phyloP scores from a whole-genome alignment of 2,888 invertebrate species.

The Eulithis prunata region DNA sequence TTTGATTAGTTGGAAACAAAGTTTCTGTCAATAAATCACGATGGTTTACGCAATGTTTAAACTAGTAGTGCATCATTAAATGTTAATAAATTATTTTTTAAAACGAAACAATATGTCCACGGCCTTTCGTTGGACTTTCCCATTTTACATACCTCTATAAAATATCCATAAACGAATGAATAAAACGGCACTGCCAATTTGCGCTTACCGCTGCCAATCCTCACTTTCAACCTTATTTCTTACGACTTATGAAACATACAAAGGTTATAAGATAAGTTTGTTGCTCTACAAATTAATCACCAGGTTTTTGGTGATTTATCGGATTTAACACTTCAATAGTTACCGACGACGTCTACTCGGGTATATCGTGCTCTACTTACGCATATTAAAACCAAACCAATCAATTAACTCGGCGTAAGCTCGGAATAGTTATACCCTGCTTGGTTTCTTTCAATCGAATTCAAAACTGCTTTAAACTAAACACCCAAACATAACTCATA shows the following conservation, averaged over 20 bases:
- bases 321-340: conserved; percentile 62
- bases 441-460: no score
- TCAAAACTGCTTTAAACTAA: no score
- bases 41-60: conserved; percentile 39
- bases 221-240: conserved; percentile 45
- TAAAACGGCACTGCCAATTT: conserved; percentile 48
- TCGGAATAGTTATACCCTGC: no score
- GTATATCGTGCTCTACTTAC: conserved; percentile 41
- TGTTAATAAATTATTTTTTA: conserved; percentile 48
- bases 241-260: conserved; percentile 30
- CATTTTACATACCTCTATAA: conserved; percentile 62
- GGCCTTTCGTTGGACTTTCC: conserved; percentile 69
- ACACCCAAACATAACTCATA: no score
- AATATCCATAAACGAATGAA: conserved; percentile 61
- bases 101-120: conserved; percentile 60
- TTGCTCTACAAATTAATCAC: conserved; percentile 65
- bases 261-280: conserved; percentile 32
- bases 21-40: conserved; percentile 41
- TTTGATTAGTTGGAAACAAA: conserved; percentile 32
- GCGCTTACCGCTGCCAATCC: conserved; percentile 31
- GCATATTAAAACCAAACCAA: no score
- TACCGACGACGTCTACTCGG: conserved; percentile 54
- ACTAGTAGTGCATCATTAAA: conserved; percentile 49
- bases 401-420: no score
- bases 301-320: conserved; percentile 65